These are phyloP conservation scores for Stenchaetothrips biformis DNA, from an alignment of 2,888 invertebrate species.

Conservation along the genomic window DNA sequence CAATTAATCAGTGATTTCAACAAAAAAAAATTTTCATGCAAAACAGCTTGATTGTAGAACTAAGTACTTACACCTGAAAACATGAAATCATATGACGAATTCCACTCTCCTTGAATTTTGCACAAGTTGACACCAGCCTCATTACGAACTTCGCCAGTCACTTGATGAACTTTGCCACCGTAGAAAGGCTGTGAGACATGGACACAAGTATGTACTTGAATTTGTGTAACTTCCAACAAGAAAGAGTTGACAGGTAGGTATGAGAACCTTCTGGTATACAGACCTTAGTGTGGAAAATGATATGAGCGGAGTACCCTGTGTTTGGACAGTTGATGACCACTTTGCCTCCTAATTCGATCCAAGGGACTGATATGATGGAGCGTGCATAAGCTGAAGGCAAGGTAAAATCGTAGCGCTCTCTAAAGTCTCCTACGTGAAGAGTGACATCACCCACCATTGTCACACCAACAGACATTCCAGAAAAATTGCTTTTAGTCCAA, in stretches of 20 bases:
- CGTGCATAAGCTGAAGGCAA: constrained; percentile 97
- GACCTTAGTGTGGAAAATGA: constrained; percentile 87
- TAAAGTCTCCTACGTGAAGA: constrained; percentile 77
- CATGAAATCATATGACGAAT: constrained; percentile 45
- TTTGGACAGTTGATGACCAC: constrained; percentile 84
- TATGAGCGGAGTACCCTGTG: constrained; percentile 83
- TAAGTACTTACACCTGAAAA: background rate
- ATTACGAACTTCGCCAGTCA: constrained; percentile 67
- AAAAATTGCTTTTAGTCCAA: constrained; percentile 98
- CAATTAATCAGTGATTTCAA: background rate
- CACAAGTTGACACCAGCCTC: background rate
- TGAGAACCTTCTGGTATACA: too few species aligned
- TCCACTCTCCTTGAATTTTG: constrained; percentile 7
- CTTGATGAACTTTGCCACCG: constrained; percentile 86
- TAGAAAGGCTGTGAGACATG: constrained; percentile 66
- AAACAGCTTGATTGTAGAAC: background rate
- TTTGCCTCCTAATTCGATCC: constrained; percentile 95
- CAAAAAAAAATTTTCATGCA: background rate
- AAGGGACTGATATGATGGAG: constrained; percentile 93
- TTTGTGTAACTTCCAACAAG: background rate
- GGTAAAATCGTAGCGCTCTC: constrained; percentile 89
- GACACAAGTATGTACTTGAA: background rate
- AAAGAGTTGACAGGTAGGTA: background rate
- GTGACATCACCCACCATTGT: constrained; percentile 93
- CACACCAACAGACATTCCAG: constrained; percentile 91